Base-by-base conservation (phyloP, 2,797 vertebrate genomes). In the Neostethus bicornis region DNA sequence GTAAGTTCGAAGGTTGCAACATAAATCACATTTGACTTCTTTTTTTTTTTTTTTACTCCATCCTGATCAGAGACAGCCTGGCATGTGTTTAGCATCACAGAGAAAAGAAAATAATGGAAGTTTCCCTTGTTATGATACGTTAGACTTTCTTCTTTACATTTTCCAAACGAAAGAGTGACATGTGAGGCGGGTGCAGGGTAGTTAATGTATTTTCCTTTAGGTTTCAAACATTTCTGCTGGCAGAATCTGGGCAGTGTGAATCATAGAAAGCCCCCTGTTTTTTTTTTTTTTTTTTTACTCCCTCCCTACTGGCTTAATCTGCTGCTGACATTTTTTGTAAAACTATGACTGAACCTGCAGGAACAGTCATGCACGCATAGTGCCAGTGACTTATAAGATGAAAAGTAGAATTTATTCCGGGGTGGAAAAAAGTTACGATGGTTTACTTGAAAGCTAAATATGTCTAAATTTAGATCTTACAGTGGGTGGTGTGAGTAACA, bases 1-100 rank as follows among this genome's bases (percentile, higher is more conserved):
- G 78, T 85, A 74, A 35, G 83, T 85, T 84, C 77, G 83, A 83
- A 81, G 62, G 37, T 68, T 44, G 61, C 60, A 46, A 5, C 54
- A 61, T 77, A 58, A 76, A 83, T 82, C 74, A 81, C 53, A 37
- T 17, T n/a, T 44, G 51, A 56, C 64, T 66, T 21, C n/a, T 17
- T 56, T 42, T 51, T 29, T 48, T 31, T 2, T 31, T 31, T 31
- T 31, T 54, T 45, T 17, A n/a, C 61, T 25, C 49, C 10, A 44
- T 6, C 77, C 37, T 73, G 74, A 75, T 76, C 65, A 23, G 42
- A 1, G 21, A 61, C 16, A 31, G 60, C 56, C 54, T 42, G 65
- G 19, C 45, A 28, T 52, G 42, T 70, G 75, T 75, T 77, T 69
- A 49, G 55, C 47, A 20, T 72, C 75, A 54, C 63, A 56, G 48